Percentiles rank a stretch among this genome's conserved stretches.
These are phyloP conservation scores for Drosophila nigromelanica DNA, from an alignment of 1,140 invertebrate species.

Conservation along the genomic window DNA sequence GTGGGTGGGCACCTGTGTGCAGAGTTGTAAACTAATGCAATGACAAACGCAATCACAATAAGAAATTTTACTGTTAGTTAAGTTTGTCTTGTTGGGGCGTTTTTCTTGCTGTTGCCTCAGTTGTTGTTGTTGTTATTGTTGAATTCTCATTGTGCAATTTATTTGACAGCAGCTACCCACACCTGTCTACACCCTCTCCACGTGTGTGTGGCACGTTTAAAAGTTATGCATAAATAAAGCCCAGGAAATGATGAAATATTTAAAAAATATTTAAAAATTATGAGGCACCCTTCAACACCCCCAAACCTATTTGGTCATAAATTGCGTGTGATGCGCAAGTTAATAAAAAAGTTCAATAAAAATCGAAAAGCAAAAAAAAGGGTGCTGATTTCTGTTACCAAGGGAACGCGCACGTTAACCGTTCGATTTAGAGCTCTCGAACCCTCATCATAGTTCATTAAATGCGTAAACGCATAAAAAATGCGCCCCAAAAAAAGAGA, in stretches of 20 bases:
- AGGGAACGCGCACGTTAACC: slow-evolving; percentile 31
- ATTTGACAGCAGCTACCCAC: slow-evolving; percentile 23
- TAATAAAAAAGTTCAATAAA: slow-evolving; percentile 82
- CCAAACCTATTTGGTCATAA: slow-evolving; percentile 46
- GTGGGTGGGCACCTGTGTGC: slow-evolving; percentile 49
- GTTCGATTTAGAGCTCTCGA: slow-evolving; percentile 44
- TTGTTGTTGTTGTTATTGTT: slow-evolving; percentile 25
- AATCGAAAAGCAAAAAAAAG: slow-evolving; percentile 60
- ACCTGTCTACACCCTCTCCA: background rate
- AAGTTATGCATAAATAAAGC: slow-evolving; percentile 73
- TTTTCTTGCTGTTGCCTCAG: slow-evolving; percentile 45
- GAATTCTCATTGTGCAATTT: slow-evolving; percentile 53
- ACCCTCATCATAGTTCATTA: slow-evolving; percentile 83
- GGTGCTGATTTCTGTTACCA: slow-evolving; percentile 69
- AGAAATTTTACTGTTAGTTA: slow-evolving; percentile 82
- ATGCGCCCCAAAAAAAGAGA: background rate
- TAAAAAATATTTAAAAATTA: slow-evolving; percentile 49
- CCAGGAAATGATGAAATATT: slow-evolving; percentile 35
- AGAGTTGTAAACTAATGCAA: slow-evolving; percentile 81
- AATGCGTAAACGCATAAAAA: slow-evolving; percentile 72
- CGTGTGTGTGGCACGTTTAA: slow-evolving; percentile 29
- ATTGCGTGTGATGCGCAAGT: slow-evolving; percentile 66
- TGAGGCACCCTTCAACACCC: background rate
- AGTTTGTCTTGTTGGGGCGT: slow-evolving; percentile 74
- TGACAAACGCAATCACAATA: slow-evolving; percentile 83